Conservation (phyloP, 2,797 vertebrate species). For the Ispidina lecontei region DNA sequence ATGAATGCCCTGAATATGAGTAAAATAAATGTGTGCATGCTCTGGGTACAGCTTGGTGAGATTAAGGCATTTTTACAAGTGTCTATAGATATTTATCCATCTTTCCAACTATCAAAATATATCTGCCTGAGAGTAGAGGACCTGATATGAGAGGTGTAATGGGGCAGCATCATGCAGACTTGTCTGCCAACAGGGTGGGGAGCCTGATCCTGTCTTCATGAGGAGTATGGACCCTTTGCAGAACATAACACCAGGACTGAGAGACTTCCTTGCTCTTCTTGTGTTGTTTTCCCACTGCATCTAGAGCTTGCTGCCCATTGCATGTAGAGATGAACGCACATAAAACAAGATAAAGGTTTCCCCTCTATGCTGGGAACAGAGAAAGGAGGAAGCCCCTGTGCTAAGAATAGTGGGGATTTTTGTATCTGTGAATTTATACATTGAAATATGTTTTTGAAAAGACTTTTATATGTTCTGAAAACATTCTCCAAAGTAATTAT, state of each 20-base stretch:
- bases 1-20: background rate
- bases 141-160: background rate
- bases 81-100: background rate
- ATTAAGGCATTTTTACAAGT: background rate
- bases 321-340: background rate
- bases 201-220: background rate
- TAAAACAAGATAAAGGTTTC: background rate
- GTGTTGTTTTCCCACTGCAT: background rate
- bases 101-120: background rate
- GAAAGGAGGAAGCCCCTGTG: background rate
- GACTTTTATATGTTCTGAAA: background rate
- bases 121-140: background rate
- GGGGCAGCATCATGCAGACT: rapidly evolving
- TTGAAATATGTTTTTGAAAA: background rate
- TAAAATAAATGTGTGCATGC: background rate
- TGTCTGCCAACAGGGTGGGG: rapidly evolving
- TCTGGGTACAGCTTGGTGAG: background rate
- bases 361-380: background rate
- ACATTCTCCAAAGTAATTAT: background rate
- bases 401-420: background rate
- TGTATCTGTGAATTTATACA: background rate
- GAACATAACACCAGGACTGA: background rate
- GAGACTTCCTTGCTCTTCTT: background rate
- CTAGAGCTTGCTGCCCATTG: background rate
- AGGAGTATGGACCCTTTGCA: rapidly evolving